A percentile compares a stretch with the other conserved stretches of the same genome.
These are phyloP conservation scores for Bombylius discolor DNA, from an alignment of 2,888 invertebrate species.

Conservation along the genomic window DNA sequence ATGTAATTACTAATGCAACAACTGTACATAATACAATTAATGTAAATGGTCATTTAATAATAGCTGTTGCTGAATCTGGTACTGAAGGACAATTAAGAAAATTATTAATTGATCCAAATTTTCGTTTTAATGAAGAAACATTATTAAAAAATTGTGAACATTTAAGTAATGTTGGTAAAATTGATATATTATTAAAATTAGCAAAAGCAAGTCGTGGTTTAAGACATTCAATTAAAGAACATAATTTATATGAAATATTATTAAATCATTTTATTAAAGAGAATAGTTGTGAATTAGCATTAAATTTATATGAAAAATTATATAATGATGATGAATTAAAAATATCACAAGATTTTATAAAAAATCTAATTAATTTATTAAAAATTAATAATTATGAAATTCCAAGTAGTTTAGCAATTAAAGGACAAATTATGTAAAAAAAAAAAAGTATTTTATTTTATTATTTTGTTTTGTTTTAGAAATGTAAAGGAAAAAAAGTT, in stretches of 20 bases:
- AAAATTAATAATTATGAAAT: conserved; percentile 30
- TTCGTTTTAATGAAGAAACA: conserved; percentile 41
- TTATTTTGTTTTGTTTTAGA: too few species aligned
- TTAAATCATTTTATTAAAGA: conserved; percentile 24
- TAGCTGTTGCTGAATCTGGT: conserved; percentile 39
- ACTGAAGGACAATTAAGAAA: conserved; percentile 37
- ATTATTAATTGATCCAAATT: conserved; percentile 39
- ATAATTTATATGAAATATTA: conserved; percentile 30
- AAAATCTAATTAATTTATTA: conserved; percentile 27
- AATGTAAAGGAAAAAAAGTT: too few species aligned
- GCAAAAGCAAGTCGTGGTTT: conserved; percentile 28
- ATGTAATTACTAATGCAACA: conserved; percentile 27
- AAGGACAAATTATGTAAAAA: conserved; percentile 23
- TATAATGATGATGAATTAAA: conserved; percentile 27
- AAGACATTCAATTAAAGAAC: conserved; percentile 25
- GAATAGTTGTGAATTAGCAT: conserved; percentile 26
- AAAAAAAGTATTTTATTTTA: not conserved
- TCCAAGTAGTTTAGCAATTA: conserved; percentile 30
- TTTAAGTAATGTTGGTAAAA: conserved; percentile 26
- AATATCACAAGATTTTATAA: conserved; percentile 27
- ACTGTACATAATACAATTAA: conserved; percentile 35
- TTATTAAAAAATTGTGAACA: conserved; percentile 42
- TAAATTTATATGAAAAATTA: conserved; percentile 30
- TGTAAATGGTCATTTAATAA: conserved; percentile 33
- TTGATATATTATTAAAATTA: conserved; percentile 26